Conservation (phyloP, 2,797 vertebrate genomes). For the Scolopax rusticola region DNA sequence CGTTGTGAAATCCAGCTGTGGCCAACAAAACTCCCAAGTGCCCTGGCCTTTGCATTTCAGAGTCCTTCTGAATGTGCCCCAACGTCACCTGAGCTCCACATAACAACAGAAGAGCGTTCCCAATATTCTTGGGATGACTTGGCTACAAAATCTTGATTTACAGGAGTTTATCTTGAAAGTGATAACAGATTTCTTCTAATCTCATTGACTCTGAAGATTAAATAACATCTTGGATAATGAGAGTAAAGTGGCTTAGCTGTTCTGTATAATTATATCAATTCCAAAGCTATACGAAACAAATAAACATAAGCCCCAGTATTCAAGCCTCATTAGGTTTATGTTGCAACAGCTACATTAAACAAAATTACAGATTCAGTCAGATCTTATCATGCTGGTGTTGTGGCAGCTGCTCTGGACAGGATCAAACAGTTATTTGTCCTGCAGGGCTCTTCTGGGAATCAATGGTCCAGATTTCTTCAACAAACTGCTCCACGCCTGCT, state of each 20-base stretch:
- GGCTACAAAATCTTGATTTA: neutral
- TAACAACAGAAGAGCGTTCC: neutral
- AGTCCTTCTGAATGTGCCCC: neutral
- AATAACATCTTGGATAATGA: constrained; percentile 56
- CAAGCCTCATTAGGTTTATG: constrained; percentile 46
- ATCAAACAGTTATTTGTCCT: neutral
- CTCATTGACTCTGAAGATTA: constrained; percentile 55
- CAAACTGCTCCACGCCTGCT: neutral
- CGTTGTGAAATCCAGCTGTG: neutral
- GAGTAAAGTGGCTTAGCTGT: constrained; percentile 34
- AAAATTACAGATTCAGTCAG: constrained; percentile 28
- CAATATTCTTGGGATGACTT: neutral
- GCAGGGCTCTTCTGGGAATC: neutral
- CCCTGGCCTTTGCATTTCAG: neutral
- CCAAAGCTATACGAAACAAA: constrained; percentile 50
- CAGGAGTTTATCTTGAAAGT: neutral
- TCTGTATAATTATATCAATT: constrained; percentile 62
- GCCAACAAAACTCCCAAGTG: neutral
- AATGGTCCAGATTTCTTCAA: neutral
- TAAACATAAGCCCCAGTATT: constrained; percentile 44
- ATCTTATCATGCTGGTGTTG: constrained; percentile 17
- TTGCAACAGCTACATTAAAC: constrained; percentile 33
- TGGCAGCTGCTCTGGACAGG: constrained; percentile 7
- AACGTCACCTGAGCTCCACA: neutral
- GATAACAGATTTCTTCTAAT: constrained; percentile 22